These are phyloP conservation scores for Tipula lateralis DNA, from an alignment of 2,888 invertebrate species.

Conservation along the genomic window DNA sequence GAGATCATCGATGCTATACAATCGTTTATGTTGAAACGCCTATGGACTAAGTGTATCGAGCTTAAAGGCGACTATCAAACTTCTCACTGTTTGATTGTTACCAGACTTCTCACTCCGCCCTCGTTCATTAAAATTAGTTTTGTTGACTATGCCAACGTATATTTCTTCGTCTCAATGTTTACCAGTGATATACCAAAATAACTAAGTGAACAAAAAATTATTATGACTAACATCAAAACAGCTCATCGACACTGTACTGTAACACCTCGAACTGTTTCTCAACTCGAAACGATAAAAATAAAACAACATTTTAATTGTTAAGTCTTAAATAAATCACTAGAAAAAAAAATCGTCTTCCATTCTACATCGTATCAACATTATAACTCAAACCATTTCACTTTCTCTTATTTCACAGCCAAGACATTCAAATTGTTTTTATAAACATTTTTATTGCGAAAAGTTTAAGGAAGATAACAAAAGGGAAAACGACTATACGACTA, in stretches of 20 bases:
- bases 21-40: no score
- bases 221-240: neutral
- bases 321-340: neutral
- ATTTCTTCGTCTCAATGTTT: no score
- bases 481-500: neutral
- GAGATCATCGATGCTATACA: no score
- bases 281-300: neutral
- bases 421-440: neutral
- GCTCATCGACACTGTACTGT: neutral
- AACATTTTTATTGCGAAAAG: neutral
- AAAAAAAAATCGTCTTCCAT: neutral
- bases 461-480: neutral
- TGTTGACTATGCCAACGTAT: no score
- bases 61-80: no score
- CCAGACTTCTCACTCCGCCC: no score
- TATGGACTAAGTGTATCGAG: no score
- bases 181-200: neutral
- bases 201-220: neutral
- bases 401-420: neutral
- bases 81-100: no score
- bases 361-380: neutral
- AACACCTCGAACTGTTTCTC: neutral
- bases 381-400: neutral
- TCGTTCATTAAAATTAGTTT: no score
- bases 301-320: neutral